Conservation (phyloP, 2,888 invertebrate genomes). For the Atethmia centrago region DNA sequence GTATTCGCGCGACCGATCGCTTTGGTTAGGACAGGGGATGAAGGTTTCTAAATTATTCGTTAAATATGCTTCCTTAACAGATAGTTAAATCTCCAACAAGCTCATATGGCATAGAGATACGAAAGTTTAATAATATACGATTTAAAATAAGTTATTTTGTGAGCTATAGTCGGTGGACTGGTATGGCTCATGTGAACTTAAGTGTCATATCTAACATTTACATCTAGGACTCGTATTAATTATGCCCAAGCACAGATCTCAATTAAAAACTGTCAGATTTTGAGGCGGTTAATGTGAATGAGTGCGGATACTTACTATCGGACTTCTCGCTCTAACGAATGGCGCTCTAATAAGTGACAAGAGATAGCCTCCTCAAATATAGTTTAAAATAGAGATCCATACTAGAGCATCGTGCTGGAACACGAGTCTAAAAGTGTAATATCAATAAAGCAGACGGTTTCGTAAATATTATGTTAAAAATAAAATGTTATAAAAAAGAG, state of each 20-base stretch:
- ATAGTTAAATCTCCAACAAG: not conserved
- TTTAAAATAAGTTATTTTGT: constrained; percentile 68
- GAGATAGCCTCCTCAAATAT: not conserved
- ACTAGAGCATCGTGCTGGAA: constrained; percentile 1
- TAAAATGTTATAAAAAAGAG: not conserved
- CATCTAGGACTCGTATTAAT: too few relatives aligned
- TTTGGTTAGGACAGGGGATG: not conserved
- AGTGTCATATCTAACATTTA: constrained; percentile 29
- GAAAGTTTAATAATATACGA: constrained; percentile 3
- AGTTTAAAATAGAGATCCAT: not conserved
- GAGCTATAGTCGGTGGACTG: constrained; percentile 78
- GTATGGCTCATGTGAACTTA: constrained; percentile 71
- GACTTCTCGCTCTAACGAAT: too few relatives aligned
- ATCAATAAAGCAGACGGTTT: constrained; percentile 8
- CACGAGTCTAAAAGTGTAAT: constrained; percentile 4
- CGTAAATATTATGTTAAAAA: constrained; percentile 18
- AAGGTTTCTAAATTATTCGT: not conserved
- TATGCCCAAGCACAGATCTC: too few relatives aligned
- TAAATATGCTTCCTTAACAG: not conserved
- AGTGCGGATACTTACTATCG: too few relatives aligned
- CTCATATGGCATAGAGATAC: not conserved
- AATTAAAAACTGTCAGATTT: too few relatives aligned
- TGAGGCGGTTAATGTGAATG: too few relatives aligned
- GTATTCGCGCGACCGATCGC: too few relatives aligned
- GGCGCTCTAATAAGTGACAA: too few relatives aligned